Evolutionary conservation across 2,888 invertebrate genomes (phyloP), one percentile per base, ranked within the genome.

Genomic region (Thecocarcelia acutangulata): DNA sequence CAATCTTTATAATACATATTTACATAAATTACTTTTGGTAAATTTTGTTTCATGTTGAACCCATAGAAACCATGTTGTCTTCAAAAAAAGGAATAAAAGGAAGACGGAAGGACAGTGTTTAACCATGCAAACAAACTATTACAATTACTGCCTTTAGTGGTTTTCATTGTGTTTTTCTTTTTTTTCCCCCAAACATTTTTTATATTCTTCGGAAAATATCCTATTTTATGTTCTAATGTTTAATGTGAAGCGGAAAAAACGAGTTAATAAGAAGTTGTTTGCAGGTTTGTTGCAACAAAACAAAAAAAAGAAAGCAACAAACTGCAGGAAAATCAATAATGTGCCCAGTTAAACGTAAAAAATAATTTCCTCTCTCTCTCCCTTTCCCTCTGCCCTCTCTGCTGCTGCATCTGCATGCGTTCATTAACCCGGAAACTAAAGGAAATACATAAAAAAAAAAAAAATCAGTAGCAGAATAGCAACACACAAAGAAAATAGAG

Each of bases 361-460:
- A 58, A 52, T 44, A 48, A 37, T 58, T 3, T 6, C 9, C 33
- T 33, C 33, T 33, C 4, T 8, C 33, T 33, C 5, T 8, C 33
- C 9, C 33, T 1, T 8, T 5, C 6, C 8, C 33, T 3, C 33
- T 33, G 33, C 33, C 5, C 1, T 21, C 73, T 74, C 33, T 61
- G 44, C 61, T 61, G 74, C 72, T 75, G 74, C 66, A 78, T 75
- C 72, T 75, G 74, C 66, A 78, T 75, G 82, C 82, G 82, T 82
- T 82, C 82, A 78, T 82, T 82, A 82, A 82, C 82, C 82, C 82
- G 82, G 78, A 78, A 82, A 74, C 59, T 15, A 76, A 61, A 48
- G 46, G 46, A 76, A 58, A 74, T 66, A 74, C 59, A 70, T 24
- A 64, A 74, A 74, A 63, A 54, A 33, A 33, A 33, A 33, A 33